A percentile compares a stretch with the other conserved stretches of the same genome.
phyloP scores from a whole-genome alignment of 2,888 invertebrate genomes.

The Dynastes maya region DNA sequence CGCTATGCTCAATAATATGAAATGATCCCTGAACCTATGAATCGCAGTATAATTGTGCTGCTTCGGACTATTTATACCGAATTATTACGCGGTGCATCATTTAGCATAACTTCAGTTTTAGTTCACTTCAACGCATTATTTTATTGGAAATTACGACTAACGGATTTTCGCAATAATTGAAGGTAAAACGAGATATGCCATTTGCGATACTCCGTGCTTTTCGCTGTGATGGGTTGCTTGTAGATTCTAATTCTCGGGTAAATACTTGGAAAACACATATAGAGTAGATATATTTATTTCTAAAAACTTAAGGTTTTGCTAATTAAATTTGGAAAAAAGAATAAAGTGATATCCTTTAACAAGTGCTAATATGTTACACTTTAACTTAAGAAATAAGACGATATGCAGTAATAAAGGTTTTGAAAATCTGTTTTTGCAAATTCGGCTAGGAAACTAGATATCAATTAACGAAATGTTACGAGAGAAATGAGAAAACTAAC shows the following conservation, averaged over 20 bases:
- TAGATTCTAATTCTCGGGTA: not conserved
- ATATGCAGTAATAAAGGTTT: no score
- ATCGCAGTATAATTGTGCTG: slow-evolving; percentile 48
- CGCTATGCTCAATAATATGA: slow-evolving; percentile 48
- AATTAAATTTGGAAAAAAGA: no score
- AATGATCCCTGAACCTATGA: slow-evolving; percentile 48
- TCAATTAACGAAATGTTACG: no score
- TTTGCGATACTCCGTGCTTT: not conserved
- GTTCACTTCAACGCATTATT: slow-evolving; percentile 40
- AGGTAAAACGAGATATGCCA: not conserved
- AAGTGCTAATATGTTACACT: no score
- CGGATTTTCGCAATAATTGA: slow-evolving; percentile 15
- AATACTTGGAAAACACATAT: not conserved
- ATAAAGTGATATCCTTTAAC: no score
- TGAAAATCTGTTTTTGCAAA: no score
- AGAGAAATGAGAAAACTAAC: no score
- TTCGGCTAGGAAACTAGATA: no score
- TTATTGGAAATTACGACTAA: slow-evolving; percentile 44
- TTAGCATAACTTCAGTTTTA: slow-evolving; percentile 46
- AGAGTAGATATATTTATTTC: no score
- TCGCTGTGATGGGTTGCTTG: not conserved
- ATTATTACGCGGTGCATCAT: slow-evolving; percentile 43
- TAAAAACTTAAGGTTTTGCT: no score
- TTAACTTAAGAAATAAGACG: no score
- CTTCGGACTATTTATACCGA: slow-evolving; percentile 48